Percentiles rank a stretch among this genome's conserved stretches.
Conservation (phyloP, 2,888 invertebrate species). For the Hirtodrosophila cameraria region DNA sequence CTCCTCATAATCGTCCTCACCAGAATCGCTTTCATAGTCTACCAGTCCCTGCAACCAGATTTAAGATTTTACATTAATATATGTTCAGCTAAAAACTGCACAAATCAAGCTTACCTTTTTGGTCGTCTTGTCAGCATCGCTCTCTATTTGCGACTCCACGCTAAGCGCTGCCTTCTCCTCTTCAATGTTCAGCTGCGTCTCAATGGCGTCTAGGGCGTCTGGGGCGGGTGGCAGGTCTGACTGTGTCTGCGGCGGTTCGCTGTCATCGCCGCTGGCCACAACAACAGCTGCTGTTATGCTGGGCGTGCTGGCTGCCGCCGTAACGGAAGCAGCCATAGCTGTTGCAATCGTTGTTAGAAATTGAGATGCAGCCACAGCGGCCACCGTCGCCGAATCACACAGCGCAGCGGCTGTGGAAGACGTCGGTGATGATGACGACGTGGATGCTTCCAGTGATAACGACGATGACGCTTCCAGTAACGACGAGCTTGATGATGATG, state of each 20-base stretch:
- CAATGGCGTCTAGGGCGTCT: slow-evolving; percentile 44
- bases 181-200: slow-evolving; percentile 38
- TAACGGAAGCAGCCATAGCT: slow-evolving; percentile 74
- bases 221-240: slow-evolving; percentile 39
- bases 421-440: slow-evolving; percentile 59
- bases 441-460: slow-evolving; percentile 64
- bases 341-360: slow-evolving; percentile 77
- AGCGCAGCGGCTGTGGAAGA: slow-evolving; percentile 46
- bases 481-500: slow-evolving; percentile 60
- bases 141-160: slow-evolving; percentile 29
- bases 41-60: slow-evolving; percentile 92
- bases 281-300: slow-evolving; percentile 53
- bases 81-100: not conserved
- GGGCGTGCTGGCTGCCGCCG: slow-evolving; percentile 78
- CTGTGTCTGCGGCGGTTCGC: slow-evolving; percentile 34
- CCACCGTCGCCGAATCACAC: slow-evolving; percentile 76
- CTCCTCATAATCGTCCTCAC: slow-evolving; percentile 92
- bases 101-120: slow-evolving; percentile 53
- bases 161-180: slow-evolving; percentile 26
- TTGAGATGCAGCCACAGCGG: slow-evolving; percentile 82
- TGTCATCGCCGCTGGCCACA: slow-evolving; percentile 34
- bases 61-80: not conserved
- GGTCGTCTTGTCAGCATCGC: slow-evolving; percentile 58
- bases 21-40: slow-evolving; percentile 98
- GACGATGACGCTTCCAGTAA: slow-evolving; percentile 61